Evolutionary conservation across 2,797 vertebrate species (phyloP), one percentile per base, ranked within the genome.

Genomic region (Dipus sagitta): DNA sequence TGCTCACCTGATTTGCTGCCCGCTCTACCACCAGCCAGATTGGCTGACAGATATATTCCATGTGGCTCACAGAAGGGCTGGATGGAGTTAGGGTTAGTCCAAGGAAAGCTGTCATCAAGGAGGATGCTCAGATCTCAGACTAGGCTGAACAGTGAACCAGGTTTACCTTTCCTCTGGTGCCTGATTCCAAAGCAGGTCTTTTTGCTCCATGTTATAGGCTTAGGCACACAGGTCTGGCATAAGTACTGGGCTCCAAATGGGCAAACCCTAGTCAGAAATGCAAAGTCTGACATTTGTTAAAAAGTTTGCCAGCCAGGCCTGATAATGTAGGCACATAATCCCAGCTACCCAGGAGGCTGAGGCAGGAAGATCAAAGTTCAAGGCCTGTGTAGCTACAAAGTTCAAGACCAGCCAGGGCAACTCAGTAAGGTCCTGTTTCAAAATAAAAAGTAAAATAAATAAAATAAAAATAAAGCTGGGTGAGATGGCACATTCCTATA

Each of bases 231-330:
- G 54, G 32, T 52, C 54, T 79, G 7, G 60, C 54, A 68, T 76
- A 88, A 91, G 68, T 60, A 30, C 67, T 82, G 62, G n/a, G 78
- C 18, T 81, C 71, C 54, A 88, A 89, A 72, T 4, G 75, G 68
- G 32, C 54, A 94, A 65, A 28, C 38, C 4, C 20, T 62, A 30
- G 47, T 72, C 68, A 83, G 38, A 30, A 34, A 72, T 83, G 12
- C 70, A 65, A 88, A 77, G 68, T 38, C 64, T 78, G 28, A 90
- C 26, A 81, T 28, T 70, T 4, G 58, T 71, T 67, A 47, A 47
- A 47, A 47, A 47, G 47, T 47, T 47, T 47, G 6, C 11, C 47
- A 47, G 47, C 47, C 47, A 47, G 11, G 54, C 17, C 54, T 58
- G 17, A 17, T 58, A 58, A 58, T 58, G 17, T 58, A 58, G 54